These are phyloP conservation scores for Stratiolaelaps scimitus DNA, from an alignment of 1,140 invertebrate species.

Conservation along the genomic window DNA sequence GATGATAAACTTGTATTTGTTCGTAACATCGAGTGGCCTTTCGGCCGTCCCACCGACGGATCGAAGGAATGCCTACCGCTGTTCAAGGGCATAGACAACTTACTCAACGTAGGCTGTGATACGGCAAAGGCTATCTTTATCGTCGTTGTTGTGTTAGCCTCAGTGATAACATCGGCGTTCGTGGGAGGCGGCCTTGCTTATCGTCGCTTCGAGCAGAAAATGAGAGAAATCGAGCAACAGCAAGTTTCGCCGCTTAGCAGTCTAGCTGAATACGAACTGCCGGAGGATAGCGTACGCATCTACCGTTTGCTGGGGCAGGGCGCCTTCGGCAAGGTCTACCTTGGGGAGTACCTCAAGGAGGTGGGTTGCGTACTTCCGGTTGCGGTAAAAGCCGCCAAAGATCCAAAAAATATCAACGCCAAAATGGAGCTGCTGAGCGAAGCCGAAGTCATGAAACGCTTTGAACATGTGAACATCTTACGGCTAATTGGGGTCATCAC, in stretches of 20 bases:
- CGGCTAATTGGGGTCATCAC: conserved; percentile 71
- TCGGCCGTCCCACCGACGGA: neutral
- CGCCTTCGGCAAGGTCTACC: conserved; percentile 76
- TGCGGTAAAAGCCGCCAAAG: conserved; percentile 77
- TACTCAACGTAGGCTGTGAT: neutral
- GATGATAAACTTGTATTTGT: no score
- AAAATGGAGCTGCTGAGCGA: conserved; percentile 86
- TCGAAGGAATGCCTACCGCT: neutral
- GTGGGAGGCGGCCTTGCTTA: conserved; percentile 55
- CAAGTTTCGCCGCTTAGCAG: conserved; percentile 38
- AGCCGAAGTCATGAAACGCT: conserved; percentile 78
- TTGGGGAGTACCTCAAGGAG: conserved; percentile 57
- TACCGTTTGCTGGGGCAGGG: conserved; percentile 74
- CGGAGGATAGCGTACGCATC: conserved; percentile 66
- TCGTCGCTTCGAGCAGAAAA: conserved; percentile 47
- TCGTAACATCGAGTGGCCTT: no score
- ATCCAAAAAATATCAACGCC: conserved; percentile 64
- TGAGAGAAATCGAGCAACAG: neutral
- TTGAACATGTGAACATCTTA: conserved; percentile 79
- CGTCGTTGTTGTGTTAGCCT: neutral
- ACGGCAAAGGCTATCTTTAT: neutral
- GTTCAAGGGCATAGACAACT: neutral
- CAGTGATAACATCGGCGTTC: conserved; percentile 40
- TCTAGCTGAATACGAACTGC: conserved; percentile 74
- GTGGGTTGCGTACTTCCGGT: conserved; percentile 63